Evolutionary conservation across 2,113 vertebrate species (phyloP), one percentile per base, ranked within the genome.

Genomic region (Odontophorus gujanensis): DNA sequence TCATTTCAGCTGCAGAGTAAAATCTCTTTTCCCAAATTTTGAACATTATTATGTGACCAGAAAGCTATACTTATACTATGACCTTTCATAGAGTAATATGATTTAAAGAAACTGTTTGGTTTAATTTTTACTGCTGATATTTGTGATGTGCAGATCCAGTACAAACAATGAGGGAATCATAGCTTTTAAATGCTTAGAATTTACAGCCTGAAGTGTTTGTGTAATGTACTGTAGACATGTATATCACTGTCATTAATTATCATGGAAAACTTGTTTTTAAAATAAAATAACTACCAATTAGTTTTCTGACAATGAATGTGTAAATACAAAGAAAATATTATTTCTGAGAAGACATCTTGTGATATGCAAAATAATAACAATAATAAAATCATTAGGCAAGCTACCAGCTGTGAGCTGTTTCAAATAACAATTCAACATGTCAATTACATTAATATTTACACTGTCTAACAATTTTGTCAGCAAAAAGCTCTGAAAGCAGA

Each of bases 161-260:
- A 11, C 11, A 32, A 45, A 21, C 34, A 55, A 7, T 73, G 59
- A n/a, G 43, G 18, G 55, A 74, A 88, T 67, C 17, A 2, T 28
- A 67, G 68, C 59, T 71, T 77, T 85, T 22, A 63, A 77, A 38
- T 0, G 0, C 59, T 83, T 59, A 5, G 47, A 42, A 75, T 42
- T 51, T 63, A 7, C 72, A 59, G 61, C 38, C 51, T 93, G 80
- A 50, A 5, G 76, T 71, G 57, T 67, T 73, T 83, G 76, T 76
- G 81, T 59, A 74, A 50, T 63, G 55, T 74, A 48, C 72, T 94
- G 59, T 90, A 79, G 69, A 69, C 36, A 21, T 53, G 66, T 53
- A 93, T 81, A 93, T 75, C 58, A 72, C 34, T 22, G 68, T 26
- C 71, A 58, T 84, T 93, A 92, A 84, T 94, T 88, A 68, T 5